These are phyloP conservation scores for Suillia variegata DNA, from an alignment of 2,888 invertebrate genomes.

Conservation along the genomic window DNA sequence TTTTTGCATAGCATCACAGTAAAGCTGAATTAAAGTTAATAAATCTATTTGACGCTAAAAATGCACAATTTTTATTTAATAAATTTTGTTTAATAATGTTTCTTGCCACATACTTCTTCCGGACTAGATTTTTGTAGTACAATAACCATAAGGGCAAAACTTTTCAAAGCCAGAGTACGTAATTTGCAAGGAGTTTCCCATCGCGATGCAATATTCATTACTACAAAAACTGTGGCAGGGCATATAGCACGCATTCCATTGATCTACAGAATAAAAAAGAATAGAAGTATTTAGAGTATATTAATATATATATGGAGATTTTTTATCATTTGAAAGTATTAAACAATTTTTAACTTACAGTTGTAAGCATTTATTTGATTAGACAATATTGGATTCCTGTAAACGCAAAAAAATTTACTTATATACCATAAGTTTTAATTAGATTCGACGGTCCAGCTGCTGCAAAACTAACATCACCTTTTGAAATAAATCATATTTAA, in stretches of 20 bases:
- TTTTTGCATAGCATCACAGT: constrained; percentile 59
- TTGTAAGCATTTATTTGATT: too few species aligned
- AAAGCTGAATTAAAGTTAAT: constrained; percentile 59
- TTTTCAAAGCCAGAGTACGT: constrained; percentile 63
- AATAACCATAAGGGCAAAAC: constrained; percentile 65
- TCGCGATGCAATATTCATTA: constrained; percentile 63
- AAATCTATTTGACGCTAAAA: constrained; percentile 67
- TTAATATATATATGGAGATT: too few species aligned
- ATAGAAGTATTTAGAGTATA: too few species aligned
- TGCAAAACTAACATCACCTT: too few species aligned
- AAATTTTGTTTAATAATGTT: neutral
- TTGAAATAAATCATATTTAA: too few species aligned
- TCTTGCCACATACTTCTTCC: constrained; percentile 60
- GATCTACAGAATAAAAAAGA: constrained; percentile 61
- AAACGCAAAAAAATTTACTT: too few species aligned
- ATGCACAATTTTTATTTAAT: constrained; percentile 22
- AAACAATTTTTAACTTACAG: too few species aligned
- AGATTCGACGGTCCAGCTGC: too few species aligned
- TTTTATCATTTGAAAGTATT: too few species aligned
- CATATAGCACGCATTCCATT: constrained; percentile 68
- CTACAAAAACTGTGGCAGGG: constrained; percentile 67
- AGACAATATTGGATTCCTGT: too few species aligned
- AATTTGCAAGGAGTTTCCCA: constrained; percentile 59
- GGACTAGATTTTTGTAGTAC: constrained; percentile 66
- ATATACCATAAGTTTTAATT: too few species aligned